Conservation (phyloP, 2,888 invertebrate species). For the Autographa gamma region DNA sequence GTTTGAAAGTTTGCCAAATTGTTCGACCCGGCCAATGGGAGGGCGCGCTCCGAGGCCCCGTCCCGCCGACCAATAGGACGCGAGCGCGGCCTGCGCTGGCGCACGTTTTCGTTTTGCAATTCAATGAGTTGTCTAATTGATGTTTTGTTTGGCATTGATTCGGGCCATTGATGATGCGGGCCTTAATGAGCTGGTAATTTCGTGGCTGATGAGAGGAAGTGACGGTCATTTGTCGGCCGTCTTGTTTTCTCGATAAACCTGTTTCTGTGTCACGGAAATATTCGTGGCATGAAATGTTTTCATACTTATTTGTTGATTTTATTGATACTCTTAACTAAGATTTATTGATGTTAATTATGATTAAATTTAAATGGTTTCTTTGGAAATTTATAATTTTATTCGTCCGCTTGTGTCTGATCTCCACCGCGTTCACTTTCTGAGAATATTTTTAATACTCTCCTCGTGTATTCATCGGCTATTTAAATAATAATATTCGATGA, state of each 20-base stretch:
- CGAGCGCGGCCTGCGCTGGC: constrained; percentile 73
- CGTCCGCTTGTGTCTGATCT: neutral
- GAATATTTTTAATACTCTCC: neutral
- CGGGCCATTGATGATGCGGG: constrained; percentile 64
- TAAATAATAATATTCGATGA: neutral
- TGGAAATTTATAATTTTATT: neutral
- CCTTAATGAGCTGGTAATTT: constrained; percentile 50
- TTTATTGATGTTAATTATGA: constrained; percentile 1
- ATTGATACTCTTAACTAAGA: constrained; percentile 3
- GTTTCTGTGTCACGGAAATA: constrained; percentile 43
- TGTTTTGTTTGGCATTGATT: constrained; percentile 77
- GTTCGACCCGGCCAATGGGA: constrained; percentile 72
- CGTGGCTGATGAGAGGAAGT: constrained; percentile 35
- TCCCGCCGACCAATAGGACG: constrained; percentile 70
- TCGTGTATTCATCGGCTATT: neutral
- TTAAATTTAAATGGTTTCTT: constrained; percentile 2
- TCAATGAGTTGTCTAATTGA: constrained; percentile 80
- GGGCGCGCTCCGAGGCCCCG: constrained; percentile 63
- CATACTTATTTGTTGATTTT: constrained; percentile 2
- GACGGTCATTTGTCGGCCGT: constrained; percentile 32
- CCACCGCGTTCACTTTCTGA: neutral
- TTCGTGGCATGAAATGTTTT: constrained; percentile 13
- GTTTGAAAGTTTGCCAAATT: constrained; percentile 84
- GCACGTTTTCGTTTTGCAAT: constrained; percentile 81
- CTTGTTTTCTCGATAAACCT: constrained; percentile 33